Conservation (phyloP, 2,797 vertebrate species). For the Diglossa cyanea region DNA sequence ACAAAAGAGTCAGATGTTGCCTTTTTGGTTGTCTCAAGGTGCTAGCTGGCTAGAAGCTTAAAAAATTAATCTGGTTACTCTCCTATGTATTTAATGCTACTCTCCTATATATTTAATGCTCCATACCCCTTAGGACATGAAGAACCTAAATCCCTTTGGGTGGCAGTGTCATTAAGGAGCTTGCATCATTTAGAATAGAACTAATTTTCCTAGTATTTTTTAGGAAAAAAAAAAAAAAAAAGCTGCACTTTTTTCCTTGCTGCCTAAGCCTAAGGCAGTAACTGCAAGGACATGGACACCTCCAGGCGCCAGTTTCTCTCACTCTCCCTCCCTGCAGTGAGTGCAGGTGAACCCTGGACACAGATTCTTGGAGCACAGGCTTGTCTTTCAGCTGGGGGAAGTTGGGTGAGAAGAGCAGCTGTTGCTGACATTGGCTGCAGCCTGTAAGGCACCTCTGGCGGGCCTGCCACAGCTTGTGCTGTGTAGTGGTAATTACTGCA, state of each 20-base stretch:
- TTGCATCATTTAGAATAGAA: background rate
- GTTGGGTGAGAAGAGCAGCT: background rate
- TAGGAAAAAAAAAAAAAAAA: too few species aligned
- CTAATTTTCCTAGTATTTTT: background rate
- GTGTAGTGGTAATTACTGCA: background rate
- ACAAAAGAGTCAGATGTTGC: background rate
- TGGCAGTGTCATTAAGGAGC: background rate
- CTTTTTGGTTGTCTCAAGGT: background rate
- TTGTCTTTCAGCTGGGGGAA: background rate
- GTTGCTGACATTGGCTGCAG: background rate
- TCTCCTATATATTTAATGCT: background rate
- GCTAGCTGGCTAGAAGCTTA: background rate
- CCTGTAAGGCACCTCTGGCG: background rate
- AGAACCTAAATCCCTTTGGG: background rate
- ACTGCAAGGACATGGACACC: background rate
- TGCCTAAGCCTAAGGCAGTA: background rate
- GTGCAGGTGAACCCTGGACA: background rate
- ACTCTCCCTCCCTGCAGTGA: background rate
- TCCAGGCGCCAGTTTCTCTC: background rate
- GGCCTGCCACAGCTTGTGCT: conserved; percentile 6
- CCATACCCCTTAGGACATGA: background rate
- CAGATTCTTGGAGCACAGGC: background rate
- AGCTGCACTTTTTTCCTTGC: background rate
- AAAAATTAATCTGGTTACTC: background rate
- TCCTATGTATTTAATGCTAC: background rate